Evolutionary conservation across 2,113 vertebrate species (phyloP).

Genomic region (Shinisaurus crocodilurus): DNA sequence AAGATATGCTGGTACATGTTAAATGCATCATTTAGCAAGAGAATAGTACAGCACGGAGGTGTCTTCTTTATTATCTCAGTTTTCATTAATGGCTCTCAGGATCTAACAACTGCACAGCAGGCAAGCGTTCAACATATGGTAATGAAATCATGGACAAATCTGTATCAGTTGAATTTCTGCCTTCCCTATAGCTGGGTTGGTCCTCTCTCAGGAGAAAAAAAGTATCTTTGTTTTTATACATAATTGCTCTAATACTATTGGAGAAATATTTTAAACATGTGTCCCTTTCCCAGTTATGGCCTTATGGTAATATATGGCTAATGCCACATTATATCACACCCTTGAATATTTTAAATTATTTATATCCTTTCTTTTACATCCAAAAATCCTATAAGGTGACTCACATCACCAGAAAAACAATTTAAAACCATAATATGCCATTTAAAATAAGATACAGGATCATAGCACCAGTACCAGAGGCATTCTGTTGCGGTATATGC

Average conservation of each 20-base stretch:
- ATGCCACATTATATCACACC: not conserved
- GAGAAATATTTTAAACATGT: not conserved
- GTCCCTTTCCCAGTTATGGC: not conserved
- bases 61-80: not conserved
- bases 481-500: no score
- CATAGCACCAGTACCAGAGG: not conserved
- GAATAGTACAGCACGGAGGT: not conserved
- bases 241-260: not conserved
- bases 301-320: not conserved
- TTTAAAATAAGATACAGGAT: not conserved
- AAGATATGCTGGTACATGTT: conserved; percentile 10
- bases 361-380: not conserved
- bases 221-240: not conserved
- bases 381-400: no score
- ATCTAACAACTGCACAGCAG: not conserved
- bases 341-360: not conserved
- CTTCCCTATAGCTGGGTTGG: not conserved
- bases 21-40: not conserved
- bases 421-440: not conserved
- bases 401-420: not conserved
- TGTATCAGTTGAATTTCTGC: not conserved
- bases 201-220: not conserved
- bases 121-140: not conserved
- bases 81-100: not conserved
- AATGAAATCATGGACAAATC: not conserved